Percentiles rank a stretch among this genome's conserved stretches.
Conservation (phyloP, 1,140 invertebrate genomes). For the Papilio polyxenes region DNA sequence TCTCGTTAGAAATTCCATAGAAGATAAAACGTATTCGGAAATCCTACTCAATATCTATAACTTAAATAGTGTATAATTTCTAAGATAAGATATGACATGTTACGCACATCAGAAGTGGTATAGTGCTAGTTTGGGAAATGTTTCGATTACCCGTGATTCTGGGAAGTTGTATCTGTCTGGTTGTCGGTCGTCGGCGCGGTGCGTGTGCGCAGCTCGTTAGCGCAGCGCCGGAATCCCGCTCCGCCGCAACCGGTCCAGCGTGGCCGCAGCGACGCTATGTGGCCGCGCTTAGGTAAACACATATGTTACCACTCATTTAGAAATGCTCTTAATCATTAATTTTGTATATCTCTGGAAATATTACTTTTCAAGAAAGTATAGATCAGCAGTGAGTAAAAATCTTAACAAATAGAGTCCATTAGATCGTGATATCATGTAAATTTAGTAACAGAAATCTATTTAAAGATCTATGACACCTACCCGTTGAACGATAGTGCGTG, state of each 20-base stretch:
- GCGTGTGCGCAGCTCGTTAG: constrained; percentile 68
- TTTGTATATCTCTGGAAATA: constrained; percentile 5
- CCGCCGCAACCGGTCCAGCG: constrained; percentile 56
- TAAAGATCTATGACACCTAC: too few relatives aligned
- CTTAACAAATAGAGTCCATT: neutral
- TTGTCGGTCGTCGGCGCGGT: constrained; percentile 39
- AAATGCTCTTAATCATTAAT: constrained; percentile 51
- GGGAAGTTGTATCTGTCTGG: constrained; percentile 44
- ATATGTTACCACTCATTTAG: constrained; percentile 58
- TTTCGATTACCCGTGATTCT: constrained; percentile 58
- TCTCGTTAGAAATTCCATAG: too few relatives aligned
- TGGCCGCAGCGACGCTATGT: constrained; percentile 33
- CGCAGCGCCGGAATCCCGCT: constrained; percentile 61
- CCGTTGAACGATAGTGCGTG: too few relatives aligned
- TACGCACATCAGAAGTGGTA: constrained; percentile 30
- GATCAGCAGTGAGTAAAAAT: neutral
- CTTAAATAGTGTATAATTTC: neutral
- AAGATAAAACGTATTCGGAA: too few relatives aligned
- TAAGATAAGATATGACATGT: neutral
- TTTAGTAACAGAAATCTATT: neutral
- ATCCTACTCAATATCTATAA: too few relatives aligned
- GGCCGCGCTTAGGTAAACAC: constrained; percentile 48
- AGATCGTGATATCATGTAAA: neutral
- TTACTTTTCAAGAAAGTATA: neutral
- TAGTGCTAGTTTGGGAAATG: constrained; percentile 32